These are phyloP conservation scores for Phainopepla nitens DNA, from an alignment of 2,113 vertebrate genomes.

Conservation along the genomic window DNA sequence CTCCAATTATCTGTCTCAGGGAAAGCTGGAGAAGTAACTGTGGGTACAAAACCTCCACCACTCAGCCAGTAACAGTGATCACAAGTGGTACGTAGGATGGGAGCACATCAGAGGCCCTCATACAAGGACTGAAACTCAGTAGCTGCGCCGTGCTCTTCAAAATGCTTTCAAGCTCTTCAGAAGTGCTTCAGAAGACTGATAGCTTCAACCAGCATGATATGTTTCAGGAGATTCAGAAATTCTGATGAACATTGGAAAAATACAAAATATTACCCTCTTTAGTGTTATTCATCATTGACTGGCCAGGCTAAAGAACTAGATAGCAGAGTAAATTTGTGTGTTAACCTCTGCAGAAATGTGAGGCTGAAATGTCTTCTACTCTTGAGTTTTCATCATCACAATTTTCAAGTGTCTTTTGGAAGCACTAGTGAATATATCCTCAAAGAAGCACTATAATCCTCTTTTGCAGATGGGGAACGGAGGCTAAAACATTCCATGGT, in stretches of 20 bases:
- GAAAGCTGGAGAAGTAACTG: background rate
- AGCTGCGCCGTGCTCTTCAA: background rate
- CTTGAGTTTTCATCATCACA: background rate
- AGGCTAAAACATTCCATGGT: background rate
- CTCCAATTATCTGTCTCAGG: background rate
- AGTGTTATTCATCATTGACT: background rate
- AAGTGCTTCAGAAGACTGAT: background rate
- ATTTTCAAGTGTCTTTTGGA: background rate
- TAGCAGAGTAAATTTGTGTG: background rate
- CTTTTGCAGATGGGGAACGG: background rate
- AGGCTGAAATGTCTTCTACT: background rate
- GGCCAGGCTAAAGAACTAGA: background rate
- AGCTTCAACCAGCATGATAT: background rate
- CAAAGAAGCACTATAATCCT: background rate
- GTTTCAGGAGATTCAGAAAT: background rate
- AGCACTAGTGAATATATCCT: background rate
- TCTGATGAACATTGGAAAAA: background rate
- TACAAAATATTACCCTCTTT: background rate
- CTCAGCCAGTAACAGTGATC: background rate
- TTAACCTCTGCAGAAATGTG: background rate
- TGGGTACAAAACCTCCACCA: background rate
- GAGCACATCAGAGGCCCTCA: background rate
- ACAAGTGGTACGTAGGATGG: background rate
- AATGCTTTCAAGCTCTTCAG: background rate
- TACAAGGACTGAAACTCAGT: background rate